Percentiles rank a stretch among this genome's conserved stretches.
Conservation (phyloP, 2,888 invertebrate species). For the Apotomis turbidana region DNA sequence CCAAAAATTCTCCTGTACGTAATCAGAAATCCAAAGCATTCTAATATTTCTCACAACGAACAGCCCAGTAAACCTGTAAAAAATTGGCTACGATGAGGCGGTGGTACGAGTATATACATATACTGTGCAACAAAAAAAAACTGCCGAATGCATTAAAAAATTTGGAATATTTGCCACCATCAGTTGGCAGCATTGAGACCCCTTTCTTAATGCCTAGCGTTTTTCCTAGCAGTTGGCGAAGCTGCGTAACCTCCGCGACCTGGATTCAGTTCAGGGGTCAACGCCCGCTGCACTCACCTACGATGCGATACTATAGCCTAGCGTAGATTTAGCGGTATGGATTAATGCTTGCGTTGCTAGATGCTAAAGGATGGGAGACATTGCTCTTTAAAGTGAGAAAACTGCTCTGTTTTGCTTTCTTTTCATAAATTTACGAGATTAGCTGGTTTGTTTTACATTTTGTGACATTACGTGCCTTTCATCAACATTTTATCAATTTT, state of each 20-base stretch:
- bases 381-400: background rate
- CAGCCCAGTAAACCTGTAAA: no score
- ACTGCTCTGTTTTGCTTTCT: background rate
- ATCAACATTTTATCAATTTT: no score
- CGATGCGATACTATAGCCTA: slow-evolving; percentile 29
- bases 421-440: no score
- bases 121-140: background rate
- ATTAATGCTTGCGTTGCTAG: slow-evolving; percentile 5
- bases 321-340: slow-evolving; percentile 25
- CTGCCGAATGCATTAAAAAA: slow-evolving; percentile 1
- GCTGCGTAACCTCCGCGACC: slow-evolving; percentile 61
- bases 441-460: background rate
- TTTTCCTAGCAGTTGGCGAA: slow-evolving; percentile 37
- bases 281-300: slow-evolving; percentile 59
- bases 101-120: background rate
- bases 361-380: slow-evolving; percentile 1
- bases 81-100: background rate
- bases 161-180: slow-evolving; percentile 14
- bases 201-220: slow-evolving; percentile 34
- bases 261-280: slow-evolving; percentile 78
- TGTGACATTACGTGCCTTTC: no score
- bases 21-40: background rate
- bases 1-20: no score
- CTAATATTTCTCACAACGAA: background rate
- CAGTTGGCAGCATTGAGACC: slow-evolving; percentile 29